Evolutionary conservation across 2,888 invertebrate genomes (phyloP).

Genomic region (Oscheius sp.): DNA sequence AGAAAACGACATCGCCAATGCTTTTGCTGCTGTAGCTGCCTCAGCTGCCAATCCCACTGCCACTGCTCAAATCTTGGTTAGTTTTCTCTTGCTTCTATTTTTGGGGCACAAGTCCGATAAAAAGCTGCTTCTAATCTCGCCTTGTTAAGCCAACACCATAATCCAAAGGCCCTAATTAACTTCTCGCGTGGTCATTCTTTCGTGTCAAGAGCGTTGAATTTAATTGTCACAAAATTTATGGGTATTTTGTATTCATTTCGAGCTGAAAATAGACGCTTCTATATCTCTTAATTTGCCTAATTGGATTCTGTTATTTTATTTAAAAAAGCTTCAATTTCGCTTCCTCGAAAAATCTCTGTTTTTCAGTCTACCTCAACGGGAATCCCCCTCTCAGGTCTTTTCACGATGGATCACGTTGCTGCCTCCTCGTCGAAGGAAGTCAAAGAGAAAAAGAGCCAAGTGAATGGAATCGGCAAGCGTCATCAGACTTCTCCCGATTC

Average conservation of each 20-base stretch:
- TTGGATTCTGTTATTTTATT: too few relatives aligned
- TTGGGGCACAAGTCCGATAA: too few relatives aligned
- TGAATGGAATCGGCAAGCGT: slow-evolving; percentile 15
- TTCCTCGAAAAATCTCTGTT: neutral
- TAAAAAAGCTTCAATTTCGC: too few relatives aligned
- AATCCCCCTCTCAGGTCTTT: neutral
- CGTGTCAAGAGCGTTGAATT: too few relatives aligned
- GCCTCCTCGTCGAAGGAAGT: neutral
- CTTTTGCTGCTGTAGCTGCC: neutral
- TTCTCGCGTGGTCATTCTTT: too few relatives aligned
- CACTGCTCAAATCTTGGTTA: slow-evolving; percentile 30
- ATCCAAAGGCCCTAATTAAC: too few relatives aligned
- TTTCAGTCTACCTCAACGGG: slow-evolving; percentile 6
- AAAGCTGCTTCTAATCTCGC: too few relatives aligned
- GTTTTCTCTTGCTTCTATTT: neutral
- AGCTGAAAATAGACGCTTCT: too few relatives aligned
- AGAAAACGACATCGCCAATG: slow-evolving; percentile 12
- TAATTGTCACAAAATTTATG: too few relatives aligned
- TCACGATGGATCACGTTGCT: neutral
- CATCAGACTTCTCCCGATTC: neutral
- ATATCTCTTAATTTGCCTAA: too few relatives aligned
- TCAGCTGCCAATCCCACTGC: slow-evolving; percentile 8
- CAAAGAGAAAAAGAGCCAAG: neutral
- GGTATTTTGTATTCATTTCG: too few relatives aligned
- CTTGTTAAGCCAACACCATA: neutral